Conservation (phyloP, 2,113 vertebrate genomes). For the Solea solea region DNA sequence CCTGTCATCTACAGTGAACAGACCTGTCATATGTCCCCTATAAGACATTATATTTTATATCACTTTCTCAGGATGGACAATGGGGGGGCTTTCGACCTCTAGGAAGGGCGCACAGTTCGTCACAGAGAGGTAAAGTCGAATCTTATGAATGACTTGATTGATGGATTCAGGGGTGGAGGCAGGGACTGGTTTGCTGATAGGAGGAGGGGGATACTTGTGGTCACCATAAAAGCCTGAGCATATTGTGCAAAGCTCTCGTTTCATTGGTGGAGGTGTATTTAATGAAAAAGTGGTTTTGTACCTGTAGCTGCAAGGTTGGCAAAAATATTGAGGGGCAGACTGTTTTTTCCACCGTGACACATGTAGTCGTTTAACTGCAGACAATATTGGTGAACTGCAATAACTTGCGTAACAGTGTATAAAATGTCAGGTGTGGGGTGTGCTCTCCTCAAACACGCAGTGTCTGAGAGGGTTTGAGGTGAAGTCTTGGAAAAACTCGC, state of each 20-base stretch:
- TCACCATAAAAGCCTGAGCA: slow-evolving; percentile 39
- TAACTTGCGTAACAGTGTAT: slow-evolving; percentile 26
- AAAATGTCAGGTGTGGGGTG: slow-evolving; percentile 27
- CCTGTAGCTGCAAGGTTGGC: slow-evolving; percentile 47
- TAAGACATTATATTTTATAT: slow-evolving; percentile 38
- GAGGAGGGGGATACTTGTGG: slow-evolving; percentile 40
- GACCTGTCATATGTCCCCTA: slow-evolving; percentile 1
- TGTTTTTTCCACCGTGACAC: neutral
- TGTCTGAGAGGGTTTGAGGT: slow-evolving; percentile 43
- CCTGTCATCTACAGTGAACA: slow-evolving; percentile 3
- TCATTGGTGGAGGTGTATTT: slow-evolving; percentile 51
- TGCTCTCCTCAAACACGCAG: slow-evolving; percentile 4
- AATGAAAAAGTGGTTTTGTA: slow-evolving; percentile 45
- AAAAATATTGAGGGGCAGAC: neutral
- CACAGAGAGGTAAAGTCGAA: slow-evolving; percentile 35
- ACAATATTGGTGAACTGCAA: slow-evolving; percentile 37
- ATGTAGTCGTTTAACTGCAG: slow-evolving; percentile 21
- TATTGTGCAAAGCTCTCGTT: slow-evolving; percentile 35
- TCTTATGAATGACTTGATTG: slow-evolving; percentile 68
- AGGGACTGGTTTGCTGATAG: slow-evolving; percentile 28
- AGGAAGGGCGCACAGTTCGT: slow-evolving; percentile 58
- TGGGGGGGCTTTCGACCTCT: slow-evolving; percentile 58
- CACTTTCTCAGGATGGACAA: slow-evolving; percentile 32
- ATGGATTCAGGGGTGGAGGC: slow-evolving; percentile 44
- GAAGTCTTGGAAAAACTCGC: slow-evolving; percentile 22